Conservation (phyloP, 2,888 invertebrate genomes). For the Emmelina monodactyla region DNA sequence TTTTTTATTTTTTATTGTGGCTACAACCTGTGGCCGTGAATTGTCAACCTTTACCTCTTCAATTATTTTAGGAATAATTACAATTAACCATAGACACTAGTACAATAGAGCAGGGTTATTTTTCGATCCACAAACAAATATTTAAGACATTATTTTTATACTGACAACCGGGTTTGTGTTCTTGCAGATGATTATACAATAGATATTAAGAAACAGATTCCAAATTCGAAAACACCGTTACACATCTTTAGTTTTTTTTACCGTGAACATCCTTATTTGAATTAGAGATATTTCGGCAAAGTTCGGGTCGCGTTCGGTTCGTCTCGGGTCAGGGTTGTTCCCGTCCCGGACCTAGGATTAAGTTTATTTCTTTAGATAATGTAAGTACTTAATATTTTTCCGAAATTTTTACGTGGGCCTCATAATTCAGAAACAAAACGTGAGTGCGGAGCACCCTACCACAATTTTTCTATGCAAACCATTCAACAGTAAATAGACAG, state of each 20-base stretch:
- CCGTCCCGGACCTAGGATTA: conserved; percentile 49
- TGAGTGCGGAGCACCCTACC: conserved; percentile 34
- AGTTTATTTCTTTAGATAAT: conserved; percentile 60
- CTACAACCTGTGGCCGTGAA: conserved; percentile 34
- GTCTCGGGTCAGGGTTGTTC: conserved; percentile 28
- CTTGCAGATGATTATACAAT: conserved; percentile 53
- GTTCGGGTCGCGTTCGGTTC: conserved; percentile 51
- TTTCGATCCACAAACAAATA: conserved; percentile 65
- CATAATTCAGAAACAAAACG: conserved; percentile 19
- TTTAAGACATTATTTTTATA: conserved; percentile 63
- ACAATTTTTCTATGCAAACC: conserved; percentile 19
- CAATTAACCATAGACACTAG: conserved; percentile 63
- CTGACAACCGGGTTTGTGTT: conserved; percentile 62
- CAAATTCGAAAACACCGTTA: conserved; percentile 49
- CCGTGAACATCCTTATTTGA: conserved; percentile 53
- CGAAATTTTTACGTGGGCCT: conserved; percentile 42
- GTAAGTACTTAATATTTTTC: conserved; percentile 36
- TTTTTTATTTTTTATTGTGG: conserved; percentile 33
- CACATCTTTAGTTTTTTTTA: conserved; percentile 47
- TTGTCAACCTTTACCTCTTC: conserved; percentile 65
- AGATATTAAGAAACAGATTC: conserved; percentile 34
- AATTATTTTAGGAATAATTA: conserved; percentile 62
- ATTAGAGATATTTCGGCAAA: conserved; percentile 45
- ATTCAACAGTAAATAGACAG: no score
- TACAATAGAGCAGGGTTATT: conserved; percentile 67